Percentiles rank a stretch among this genome's conserved stretches.
Conservation (phyloP, 1,140 invertebrate genomes). For the Nasonia giraulti region DNA sequence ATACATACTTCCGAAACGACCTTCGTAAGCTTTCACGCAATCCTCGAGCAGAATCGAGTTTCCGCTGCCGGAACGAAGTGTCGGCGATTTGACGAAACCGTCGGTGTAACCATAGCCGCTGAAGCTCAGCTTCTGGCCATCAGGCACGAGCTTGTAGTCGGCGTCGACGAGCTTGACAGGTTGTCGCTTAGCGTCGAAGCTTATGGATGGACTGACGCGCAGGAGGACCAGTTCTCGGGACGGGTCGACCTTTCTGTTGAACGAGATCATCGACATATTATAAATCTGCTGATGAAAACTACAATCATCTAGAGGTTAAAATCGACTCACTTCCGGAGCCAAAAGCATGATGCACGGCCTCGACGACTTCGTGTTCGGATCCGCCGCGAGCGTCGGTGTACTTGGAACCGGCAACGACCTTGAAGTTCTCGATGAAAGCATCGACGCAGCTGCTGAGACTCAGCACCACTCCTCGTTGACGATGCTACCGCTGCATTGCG, state of each 20-base stretch:
- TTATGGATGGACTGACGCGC: background rate
- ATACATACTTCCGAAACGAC: background rate
- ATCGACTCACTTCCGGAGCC: too few relatives aligned
- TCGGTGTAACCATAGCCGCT: background rate
- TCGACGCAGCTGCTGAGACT: conserved; percentile 74
- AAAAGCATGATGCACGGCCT: background rate
- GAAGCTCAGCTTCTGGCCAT: background rate
- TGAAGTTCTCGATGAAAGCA: background rate
- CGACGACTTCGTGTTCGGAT: background rate
- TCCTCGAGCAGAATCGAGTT: background rate
- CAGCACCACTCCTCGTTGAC: conserved; percentile 74
- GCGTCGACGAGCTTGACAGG: background rate
- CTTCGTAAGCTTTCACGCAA: background rate
- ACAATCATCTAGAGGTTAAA: too few relatives aligned
- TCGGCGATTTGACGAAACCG: background rate
- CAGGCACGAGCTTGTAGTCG: background rate
- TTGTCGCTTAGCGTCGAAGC: background rate
- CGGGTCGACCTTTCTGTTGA: background rate
- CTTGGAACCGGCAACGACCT: background rate
- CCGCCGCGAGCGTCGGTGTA: background rate
- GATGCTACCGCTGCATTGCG: conserved; percentile 75
- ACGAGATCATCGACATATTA: background rate
- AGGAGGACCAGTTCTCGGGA: background rate
- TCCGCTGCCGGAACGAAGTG: background rate
- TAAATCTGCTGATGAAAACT: background rate